These are phyloP conservation scores for Lucifuga dentata DNA, from an alignment of 2,113 vertebrate species.

Conservation along the genomic window DNA sequence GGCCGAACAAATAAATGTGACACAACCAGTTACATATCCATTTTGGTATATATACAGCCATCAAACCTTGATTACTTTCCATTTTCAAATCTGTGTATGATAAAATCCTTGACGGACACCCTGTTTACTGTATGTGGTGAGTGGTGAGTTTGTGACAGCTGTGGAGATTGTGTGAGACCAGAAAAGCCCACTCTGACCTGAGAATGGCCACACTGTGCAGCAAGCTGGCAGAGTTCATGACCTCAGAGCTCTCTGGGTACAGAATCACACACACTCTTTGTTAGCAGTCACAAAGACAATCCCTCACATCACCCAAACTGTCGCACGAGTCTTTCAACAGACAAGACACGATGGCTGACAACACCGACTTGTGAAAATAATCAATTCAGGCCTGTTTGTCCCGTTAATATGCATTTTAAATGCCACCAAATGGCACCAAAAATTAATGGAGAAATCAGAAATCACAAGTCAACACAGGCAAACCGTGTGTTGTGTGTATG, in stretches of 20 bases:
- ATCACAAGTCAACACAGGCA: too few species aligned
- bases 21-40: too few species aligned
- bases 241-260: constrained; percentile 88
- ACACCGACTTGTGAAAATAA: constrained; percentile 3
- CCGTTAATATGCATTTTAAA: neutral
- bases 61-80: too few species aligned
- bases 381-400: neutral
- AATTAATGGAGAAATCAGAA: too few species aligned
- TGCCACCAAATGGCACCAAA: neutral
- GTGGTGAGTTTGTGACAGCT: constrained; percentile 1
- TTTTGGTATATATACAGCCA: too few species aligned
- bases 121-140: neutral
- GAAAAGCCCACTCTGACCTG: constrained; percentile 44
- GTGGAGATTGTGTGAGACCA: constrained; percentile 31
- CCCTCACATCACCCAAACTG: constrained; percentile 79
- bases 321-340: constrained; percentile 2
- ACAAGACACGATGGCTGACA: constrained; percentile 2
- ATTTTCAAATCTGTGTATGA: too few species aligned
- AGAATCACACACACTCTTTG: constrained; percentile 88
- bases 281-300: constrained; percentile 84
- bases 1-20: too few species aligned
- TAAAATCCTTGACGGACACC: too few species aligned
- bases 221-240: constrained; percentile 64
- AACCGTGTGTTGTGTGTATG: too few species aligned
- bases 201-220: constrained; percentile 57